phyloP scores from a whole-genome alignment of 2,113 vertebrate genomes.

The Notechis scutatus region DNA sequence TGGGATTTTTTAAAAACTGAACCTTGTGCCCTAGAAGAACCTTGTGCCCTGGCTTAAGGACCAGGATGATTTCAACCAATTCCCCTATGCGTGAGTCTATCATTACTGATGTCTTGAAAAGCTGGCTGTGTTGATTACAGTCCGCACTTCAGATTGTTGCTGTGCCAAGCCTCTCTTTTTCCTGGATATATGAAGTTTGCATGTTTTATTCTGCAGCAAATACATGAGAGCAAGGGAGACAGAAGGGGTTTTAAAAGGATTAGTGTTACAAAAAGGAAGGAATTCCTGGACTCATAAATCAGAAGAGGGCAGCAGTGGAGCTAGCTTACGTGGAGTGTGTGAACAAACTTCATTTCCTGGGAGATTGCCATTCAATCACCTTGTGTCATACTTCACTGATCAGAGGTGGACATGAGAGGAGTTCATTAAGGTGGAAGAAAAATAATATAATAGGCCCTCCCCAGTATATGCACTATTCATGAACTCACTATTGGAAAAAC shows the following conservation, averaged over 20 bases:
- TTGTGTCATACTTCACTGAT: conserved; percentile 73
- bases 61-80: neutral
- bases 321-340: conserved; percentile 71
- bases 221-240: conserved; percentile 28
- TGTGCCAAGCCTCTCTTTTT: conserved; percentile 26
- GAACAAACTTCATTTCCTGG: conserved; percentile 76
- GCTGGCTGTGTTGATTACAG: conserved; percentile 48
- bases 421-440: conserved; percentile 75
- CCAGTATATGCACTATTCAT: conserved; percentile 63
- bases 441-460: conserved; percentile 70
- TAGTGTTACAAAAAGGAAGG: conserved; percentile 69
- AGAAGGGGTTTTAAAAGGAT: conserved; percentile 63
- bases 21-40: too few relatives aligned
- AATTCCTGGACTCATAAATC: conserved; percentile 72
- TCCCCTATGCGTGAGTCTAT: neutral
- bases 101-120: conserved; percentile 51
- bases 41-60: neutral
- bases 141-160: conserved; percentile 51
- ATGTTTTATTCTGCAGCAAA: conserved; percentile 49
- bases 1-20: neutral
- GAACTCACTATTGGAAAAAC: conserved; percentile 61
- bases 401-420: conserved; percentile 77
- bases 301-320: conserved; percentile 65
- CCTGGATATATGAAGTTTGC: conserved; percentile 18
- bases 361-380: conserved; percentile 75